Evolutionary conservation across 2,888 invertebrate genomes (phyloP).

Genomic region (Apodemia duryi): DNA sequence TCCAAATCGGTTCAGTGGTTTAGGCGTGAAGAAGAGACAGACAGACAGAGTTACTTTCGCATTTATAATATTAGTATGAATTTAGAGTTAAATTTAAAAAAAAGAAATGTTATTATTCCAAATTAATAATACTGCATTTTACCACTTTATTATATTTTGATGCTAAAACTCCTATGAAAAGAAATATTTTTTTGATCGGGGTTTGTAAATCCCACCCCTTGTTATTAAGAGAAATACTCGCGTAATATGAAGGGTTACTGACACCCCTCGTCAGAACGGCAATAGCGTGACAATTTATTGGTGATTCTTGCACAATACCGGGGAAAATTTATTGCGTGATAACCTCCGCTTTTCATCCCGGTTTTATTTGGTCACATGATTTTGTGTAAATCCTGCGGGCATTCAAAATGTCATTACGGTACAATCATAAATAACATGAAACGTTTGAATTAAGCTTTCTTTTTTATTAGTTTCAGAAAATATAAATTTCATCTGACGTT

Average conservation of each 20-base stretch:
- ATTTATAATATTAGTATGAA: no score
- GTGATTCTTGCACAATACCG: conserved; percentile 61
- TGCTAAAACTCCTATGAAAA: neutral
- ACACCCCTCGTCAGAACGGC: conserved; percentile 35
- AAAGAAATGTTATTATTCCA: no score
- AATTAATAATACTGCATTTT: no score
- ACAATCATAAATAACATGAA: conserved; percentile 26
- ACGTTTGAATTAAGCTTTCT: conserved; percentile 14
- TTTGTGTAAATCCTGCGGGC: conserved; percentile 44
- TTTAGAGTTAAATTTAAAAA: no score
- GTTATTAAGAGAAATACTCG: conserved; percentile 27
- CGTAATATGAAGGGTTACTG: conserved; percentile 31
- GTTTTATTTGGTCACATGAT: conserved; percentile 46
- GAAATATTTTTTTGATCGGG: neutral
- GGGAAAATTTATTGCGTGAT: conserved; percentile 71
- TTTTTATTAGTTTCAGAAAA: conserved; percentile 14
- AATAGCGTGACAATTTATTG: conserved; percentile 71
- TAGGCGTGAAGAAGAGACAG: no score
- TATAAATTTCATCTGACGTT: neutral
- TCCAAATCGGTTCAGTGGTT: no score
- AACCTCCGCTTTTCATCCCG: conserved; percentile 54
- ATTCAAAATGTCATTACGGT: conserved; percentile 25
- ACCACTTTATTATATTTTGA: neutral
- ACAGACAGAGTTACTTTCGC: no score
- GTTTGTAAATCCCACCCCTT: neutral